A percentile compares a stretch with the other conserved stretches of the same genome.
Evolutionary conservation across 2,797 vertebrate species (phyloP).

Genomic region (Sitta carolinensis): DNA sequence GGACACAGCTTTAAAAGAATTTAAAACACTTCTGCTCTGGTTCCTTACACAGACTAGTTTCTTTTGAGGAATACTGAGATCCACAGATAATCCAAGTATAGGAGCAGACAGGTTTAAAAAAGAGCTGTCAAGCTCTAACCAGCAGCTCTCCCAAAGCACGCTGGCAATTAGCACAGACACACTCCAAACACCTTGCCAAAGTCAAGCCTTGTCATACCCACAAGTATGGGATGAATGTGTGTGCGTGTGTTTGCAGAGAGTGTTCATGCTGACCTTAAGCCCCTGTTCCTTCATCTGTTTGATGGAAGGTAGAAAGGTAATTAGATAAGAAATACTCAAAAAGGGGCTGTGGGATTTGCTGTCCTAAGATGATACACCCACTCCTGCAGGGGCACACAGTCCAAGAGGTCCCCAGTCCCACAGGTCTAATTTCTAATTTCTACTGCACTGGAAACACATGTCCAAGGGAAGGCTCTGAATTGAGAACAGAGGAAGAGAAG

Average conservation of each 20-base stretch:
- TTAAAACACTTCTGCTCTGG: not conserved
- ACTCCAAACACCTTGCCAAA: not conserved
- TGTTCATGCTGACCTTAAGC: not conserved
- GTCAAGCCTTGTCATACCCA: not conserved
- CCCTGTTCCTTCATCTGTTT: not conserved
- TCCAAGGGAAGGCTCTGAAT: not conserved
- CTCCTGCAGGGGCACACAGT: not conserved
- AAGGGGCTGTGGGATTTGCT: not conserved
- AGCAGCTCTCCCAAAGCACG: not conserved
- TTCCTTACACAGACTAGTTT: not conserved
- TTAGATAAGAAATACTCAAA: not conserved
- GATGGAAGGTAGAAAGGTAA: not conserved
- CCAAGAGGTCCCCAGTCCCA: not conserved
- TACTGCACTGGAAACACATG: fast-evolving
- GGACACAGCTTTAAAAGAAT: not conserved
- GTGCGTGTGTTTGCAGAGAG: not conserved
- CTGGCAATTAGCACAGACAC: not conserved
- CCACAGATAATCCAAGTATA: not conserved
- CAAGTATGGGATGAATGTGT: not conserved
- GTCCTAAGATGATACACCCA: fast-evolving
- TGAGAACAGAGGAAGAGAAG: not conserved
- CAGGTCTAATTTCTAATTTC: not conserved
- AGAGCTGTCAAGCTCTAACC: not conserved
- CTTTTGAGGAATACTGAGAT: not conserved
- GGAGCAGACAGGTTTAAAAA: not conserved